A percentile compares a stretch with the other conserved stretches of the same genome.
phyloP scores from a whole-genome alignment of 1,140 invertebrate species.

The Solenopsis fugax region DNA sequence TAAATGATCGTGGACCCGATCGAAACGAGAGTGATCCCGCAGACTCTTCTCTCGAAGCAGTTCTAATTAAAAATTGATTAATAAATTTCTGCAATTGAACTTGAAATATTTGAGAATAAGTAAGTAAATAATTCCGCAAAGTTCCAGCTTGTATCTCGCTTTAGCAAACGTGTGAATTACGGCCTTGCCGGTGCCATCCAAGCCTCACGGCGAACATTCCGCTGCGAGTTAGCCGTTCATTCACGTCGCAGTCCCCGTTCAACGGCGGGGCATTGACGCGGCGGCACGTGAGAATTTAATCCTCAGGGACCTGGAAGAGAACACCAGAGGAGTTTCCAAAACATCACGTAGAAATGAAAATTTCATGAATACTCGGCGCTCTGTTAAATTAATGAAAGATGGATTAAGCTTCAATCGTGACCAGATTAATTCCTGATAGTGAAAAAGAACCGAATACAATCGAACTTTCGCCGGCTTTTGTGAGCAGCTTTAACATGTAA shows the following conservation, averaged over 20 bases:
- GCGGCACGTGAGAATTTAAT: conserved; percentile 15
- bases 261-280: conserved; percentile 36
- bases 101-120: too few species aligned
- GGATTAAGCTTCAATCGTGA: not conserved
- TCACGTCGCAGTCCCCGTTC: conserved; percentile 47
- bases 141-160: not conserved
- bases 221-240: conserved; percentile 59
- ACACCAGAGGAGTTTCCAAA: not conserved
- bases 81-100: too few species aligned
- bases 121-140: not conserved
- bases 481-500: not conserved
- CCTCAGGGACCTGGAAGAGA: not conserved
- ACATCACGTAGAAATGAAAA: not conserved
- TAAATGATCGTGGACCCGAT: not conserved
- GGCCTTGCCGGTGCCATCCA: conserved; percentile 15
- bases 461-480: not conserved
- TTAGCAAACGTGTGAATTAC: not conserved
- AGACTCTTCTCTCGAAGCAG: not conserved
- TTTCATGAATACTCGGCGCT: not conserved
- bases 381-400: not conserved
- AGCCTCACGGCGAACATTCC: conserved; percentile 49
- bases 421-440: not conserved
- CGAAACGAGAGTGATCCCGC: not conserved
- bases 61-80: not conserved
- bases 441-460: not conserved